phyloP scores from a whole-genome alignment of 2,888 invertebrate species.

The Spodoptera picta region DNA sequence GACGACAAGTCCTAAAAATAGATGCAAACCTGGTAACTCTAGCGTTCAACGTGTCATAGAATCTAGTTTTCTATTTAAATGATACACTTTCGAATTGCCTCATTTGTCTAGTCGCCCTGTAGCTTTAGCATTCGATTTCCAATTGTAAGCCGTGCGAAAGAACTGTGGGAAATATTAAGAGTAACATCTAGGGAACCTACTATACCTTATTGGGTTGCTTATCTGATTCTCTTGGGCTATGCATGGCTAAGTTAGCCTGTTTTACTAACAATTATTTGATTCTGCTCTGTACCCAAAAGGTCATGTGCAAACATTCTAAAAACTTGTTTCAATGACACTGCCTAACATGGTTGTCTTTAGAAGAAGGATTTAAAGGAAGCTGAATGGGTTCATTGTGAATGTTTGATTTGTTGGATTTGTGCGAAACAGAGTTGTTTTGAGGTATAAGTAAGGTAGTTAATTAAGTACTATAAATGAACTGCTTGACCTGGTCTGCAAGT shows the following conservation, averaged over 20 bases:
- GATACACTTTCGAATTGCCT: conserved; percentile 67
- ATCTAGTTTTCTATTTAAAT: conserved; percentile 72
- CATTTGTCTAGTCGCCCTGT: conserved; percentile 63
- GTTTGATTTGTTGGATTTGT: no score
- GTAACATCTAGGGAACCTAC: conserved; percentile 51
- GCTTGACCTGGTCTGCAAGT: no score
- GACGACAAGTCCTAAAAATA: conserved; percentile 27
- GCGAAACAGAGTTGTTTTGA: no score
- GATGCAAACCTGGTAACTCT: conserved; percentile 39
- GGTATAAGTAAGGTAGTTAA: no score
- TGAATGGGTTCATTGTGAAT: not conserved
- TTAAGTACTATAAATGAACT: no score
- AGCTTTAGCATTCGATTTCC: conserved; percentile 57
- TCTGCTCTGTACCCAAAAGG: not conserved
- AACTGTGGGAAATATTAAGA: conserved; percentile 49
- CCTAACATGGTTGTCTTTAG: not conserved
- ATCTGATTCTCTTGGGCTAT: conserved; percentile 38
- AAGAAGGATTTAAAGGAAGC: not conserved
- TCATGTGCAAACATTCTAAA: not conserved
- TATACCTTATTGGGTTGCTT: conserved; percentile 41
- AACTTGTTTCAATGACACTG: not conserved
- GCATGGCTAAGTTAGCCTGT: conserved; percentile 27
- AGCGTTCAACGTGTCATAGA: conserved; percentile 58
- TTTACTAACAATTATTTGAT: conserved; percentile 19
- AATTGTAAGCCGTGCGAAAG: conserved; percentile 56